Percentiles rank a stretch among this genome's conserved stretches.
Conservation (phyloP, 2,888 invertebrate species). For the Colletes collaris region DNA sequence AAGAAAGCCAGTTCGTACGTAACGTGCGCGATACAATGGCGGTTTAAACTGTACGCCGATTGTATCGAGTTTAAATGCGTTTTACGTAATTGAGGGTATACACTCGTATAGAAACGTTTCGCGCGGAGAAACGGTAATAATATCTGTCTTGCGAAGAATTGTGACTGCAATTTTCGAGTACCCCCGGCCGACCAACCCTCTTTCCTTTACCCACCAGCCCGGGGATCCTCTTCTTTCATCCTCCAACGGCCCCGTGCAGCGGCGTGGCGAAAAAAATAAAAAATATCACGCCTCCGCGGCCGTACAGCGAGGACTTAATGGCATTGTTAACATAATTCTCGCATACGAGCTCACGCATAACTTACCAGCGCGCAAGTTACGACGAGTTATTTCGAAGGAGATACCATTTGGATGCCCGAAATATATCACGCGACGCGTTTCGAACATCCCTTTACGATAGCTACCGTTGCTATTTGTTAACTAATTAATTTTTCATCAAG, state of each 20-base stretch:
- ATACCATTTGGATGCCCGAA: constrained; percentile 30
- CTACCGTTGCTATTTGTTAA: too few relatives aligned
- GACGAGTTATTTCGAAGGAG: constrained; percentile 63
- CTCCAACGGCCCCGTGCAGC: constrained; percentile 8
- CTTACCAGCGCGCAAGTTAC: constrained; percentile 43
- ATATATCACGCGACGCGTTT: constrained; percentile 46
- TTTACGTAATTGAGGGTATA: constrained; percentile 76
- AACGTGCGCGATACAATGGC: constrained; percentile 1
- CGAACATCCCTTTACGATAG: constrained; percentile 2
- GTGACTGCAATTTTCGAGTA: constrained; percentile 78
- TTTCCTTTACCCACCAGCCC: not conserved
- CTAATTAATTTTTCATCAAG: too few relatives aligned
- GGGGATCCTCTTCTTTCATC: constrained; percentile 25
- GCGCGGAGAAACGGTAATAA: constrained; percentile 70
- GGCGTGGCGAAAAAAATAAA: constrained; percentile 44
- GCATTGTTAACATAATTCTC: constrained; percentile 74
- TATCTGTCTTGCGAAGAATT: constrained; percentile 78
- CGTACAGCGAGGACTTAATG: constrained; percentile 69
- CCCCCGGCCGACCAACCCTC: constrained; percentile 38
- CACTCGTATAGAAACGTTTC: constrained; percentile 69
- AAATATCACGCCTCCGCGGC: constrained; percentile 65
- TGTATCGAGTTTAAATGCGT: constrained; percentile 76
- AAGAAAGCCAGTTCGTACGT: not conserved
- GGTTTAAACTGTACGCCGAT: constrained; percentile 40
- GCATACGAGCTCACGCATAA: constrained; percentile 61